Evolutionary conservation across 2,888 invertebrate genomes (phyloP), one percentile per base, ranked within the genome.

Genomic region (Diaphora mendica): DNA sequence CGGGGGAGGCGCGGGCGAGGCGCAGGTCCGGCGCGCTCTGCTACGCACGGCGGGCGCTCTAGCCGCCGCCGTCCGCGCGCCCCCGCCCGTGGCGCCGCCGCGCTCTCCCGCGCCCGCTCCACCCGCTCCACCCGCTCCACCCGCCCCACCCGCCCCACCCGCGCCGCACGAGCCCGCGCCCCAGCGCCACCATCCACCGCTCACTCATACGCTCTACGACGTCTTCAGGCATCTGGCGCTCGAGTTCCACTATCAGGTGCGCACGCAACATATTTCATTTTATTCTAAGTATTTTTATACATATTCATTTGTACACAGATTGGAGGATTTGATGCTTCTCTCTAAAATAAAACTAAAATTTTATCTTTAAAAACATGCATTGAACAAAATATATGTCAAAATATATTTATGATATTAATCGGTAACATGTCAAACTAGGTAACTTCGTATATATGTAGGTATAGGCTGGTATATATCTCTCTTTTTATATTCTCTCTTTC

Each of bases 1-100:
- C 20, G 98, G 98, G 84, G 96, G 98, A 26, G 98, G 98, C 90
- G 97, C 98, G 33, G 99, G 98, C 90, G 97, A 98, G 67, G 96
- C 97, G 65, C 94, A 98, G 30, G 95, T 98, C 44, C 96, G 97
- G 76, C 96, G 97, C 86, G 96, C 98, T 79, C 96, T 97, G 68
- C 96, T 97, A 62, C 95, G 97, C 44, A 97, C 97, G 69, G 96
- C 96, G 67, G 96, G 96, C 73, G 96, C 96, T 79, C 92, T 97
- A 69, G 87, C 82, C 84, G 74, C 84, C 86, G 69, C 89, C 83
- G 79, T 87, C 77, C 77, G 30, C 74, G 79, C 71, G 67, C 81
- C 80, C 33, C 84, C 86, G 89, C 88, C 85, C 71, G 86, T 81
- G n/a, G 82, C 81, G 82, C 68, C 81, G 68, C 77, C 84, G 67